Evolutionary conservation across 2,888 invertebrate species (phyloP), one percentile per base, ranked within the genome.

Genomic region (Macropis europaea): DNA sequence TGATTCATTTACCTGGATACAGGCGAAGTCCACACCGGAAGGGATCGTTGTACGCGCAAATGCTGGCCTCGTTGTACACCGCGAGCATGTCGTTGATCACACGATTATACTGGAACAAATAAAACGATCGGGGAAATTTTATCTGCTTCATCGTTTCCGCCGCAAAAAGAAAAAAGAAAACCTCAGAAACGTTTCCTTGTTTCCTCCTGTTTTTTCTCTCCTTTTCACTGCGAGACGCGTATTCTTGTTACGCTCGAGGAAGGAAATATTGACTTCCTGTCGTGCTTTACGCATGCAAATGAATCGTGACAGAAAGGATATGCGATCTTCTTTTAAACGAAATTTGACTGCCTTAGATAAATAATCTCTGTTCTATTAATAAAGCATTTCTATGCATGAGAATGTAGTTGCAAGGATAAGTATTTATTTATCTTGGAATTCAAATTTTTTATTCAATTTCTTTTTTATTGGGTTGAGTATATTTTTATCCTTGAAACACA

Each of bases 21-120:
- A 97, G 91, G 42, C 95, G 93, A 0, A 97, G 91, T 0, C 96
- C 96, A 76, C 97, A 97, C 74, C 94, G 92, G 88, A 96, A 95
- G 0, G 96, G 96, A 85, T 96, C 95, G 85, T 96, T 95, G 90
- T 95, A 95, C 0, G 94, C 95, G 86, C 97, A 97, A 69, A 97
- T 94, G 59, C 95, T 94, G 0, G 97, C 97, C 0, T 93, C 94
- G 86, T 97, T 96, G 91, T 96, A 97, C 0, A 96, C 94, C 0
- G 95, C 94, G 13, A 96, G 91, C 97, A 97, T 97, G 87, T 97
- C 96, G 86, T 96, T 97, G 80, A 97, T 95, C 36, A 97, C 90
- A 47, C 96, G 93, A 90, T 97, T 97, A 90, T 96, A 97, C 97
- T 96, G 92, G 91, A 91, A 87, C 28, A 9, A 32, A 40, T n/a